These are phyloP conservation scores for Triplophysa rosa DNA, from an alignment of 2,113 vertebrate genomes.

Conservation along the genomic window DNA sequence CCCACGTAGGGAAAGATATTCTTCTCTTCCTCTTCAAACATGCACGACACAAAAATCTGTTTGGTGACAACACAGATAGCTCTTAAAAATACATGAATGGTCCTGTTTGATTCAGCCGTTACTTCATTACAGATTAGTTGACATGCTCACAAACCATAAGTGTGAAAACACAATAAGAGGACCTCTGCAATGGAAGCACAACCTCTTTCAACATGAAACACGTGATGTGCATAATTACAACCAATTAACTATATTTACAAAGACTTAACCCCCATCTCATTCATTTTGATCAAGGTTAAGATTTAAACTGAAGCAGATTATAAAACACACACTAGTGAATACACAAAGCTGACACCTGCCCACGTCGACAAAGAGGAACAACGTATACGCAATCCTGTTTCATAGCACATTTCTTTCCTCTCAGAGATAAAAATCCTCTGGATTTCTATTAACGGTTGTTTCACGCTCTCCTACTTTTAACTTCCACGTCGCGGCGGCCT, in stretches of 20 bases:
- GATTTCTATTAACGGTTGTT: slow-evolving; percentile 45
- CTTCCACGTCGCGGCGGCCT: slow-evolving; percentile 4
- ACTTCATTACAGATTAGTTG: background rate
- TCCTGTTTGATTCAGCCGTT: background rate
- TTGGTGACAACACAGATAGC: background rate
- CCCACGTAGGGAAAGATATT: background rate
- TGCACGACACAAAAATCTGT: background rate
- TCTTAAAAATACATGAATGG: background rate
- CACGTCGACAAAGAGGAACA: background rate
- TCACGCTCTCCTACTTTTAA: slow-evolving; percentile 51
- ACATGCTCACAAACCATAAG: background rate
- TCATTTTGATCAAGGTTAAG: background rate
- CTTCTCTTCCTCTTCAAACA: slow-evolving; percentile 1
- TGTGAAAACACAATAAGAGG: background rate
- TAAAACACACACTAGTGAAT: background rate
- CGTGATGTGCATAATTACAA: background rate
- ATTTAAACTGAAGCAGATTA: background rate
- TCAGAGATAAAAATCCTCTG: slow-evolving; percentile 4
- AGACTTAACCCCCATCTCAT: background rate
- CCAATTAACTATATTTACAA: slow-evolving; percentile 2
- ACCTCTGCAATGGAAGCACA: background rate
- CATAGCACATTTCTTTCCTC: slow-evolving; percentile 20
- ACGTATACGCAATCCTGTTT: slow-evolving; percentile 36
- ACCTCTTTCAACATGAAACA: background rate
- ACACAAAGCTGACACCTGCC: background rate